Evolutionary conservation across 2,888 invertebrate species (phyloP).

Genomic region (Seira ritae): DNA sequence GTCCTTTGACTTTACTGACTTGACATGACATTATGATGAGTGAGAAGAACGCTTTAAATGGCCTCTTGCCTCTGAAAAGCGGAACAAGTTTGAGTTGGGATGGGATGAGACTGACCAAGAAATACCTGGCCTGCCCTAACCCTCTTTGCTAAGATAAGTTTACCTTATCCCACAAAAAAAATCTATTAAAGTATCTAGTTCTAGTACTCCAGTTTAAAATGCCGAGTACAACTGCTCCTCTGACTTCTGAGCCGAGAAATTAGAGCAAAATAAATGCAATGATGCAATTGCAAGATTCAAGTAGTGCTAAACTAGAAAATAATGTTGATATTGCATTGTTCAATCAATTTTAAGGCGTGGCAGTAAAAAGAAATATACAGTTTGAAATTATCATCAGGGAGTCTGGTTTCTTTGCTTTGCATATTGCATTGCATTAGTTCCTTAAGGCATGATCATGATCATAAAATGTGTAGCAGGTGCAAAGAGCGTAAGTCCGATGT

Average conservation of each 20-base stretch:
- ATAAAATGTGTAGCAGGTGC: too few species aligned
- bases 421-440: background rate
- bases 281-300: too few species aligned
- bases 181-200: too few species aligned
- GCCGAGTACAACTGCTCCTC: too few species aligned
- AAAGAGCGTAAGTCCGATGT: too few species aligned
- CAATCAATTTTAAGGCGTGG: slow-evolving; percentile 15
- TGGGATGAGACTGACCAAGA: background rate
- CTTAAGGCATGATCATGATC: too few species aligned
- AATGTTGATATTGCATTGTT: too few species aligned
- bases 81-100: background rate
- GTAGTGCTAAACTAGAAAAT: too few species aligned
- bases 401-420: background rate
- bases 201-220: background rate
- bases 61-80: too few species aligned
- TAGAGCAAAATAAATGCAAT: background rate
- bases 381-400: background rate
- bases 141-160: background rate
- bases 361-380: background rate
- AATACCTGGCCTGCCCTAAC: slow-evolving; percentile 10
- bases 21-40: too few species aligned
- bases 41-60: too few species aligned
- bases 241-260: too few species aligned
- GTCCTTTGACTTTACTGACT: background rate
- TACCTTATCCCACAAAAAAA: background rate